These are phyloP conservation scores for Leptinotarsa texana DNA, from an alignment of 1,140 invertebrate species.

Conservation along the genomic window DNA sequence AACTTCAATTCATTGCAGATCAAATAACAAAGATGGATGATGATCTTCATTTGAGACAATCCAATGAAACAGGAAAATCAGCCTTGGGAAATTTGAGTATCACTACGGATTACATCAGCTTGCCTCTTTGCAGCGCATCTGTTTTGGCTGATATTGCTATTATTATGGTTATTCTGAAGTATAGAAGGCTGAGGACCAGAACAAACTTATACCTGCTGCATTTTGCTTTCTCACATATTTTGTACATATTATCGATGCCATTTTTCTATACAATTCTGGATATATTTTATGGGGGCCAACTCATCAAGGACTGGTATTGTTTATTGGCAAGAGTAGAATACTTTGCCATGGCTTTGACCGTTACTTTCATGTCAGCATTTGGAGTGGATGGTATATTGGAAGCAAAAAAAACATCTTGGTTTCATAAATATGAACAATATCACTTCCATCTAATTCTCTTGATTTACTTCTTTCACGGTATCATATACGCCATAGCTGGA, in stretches of 20 bases:
- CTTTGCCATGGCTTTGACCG: conserved; percentile 29
- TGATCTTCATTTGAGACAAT: conserved; percentile 11
- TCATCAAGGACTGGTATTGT: conserved; percentile 26
- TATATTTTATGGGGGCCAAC: conserved; percentile 19
- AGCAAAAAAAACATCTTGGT: neutral
- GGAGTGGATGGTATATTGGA: conserved; percentile 18
- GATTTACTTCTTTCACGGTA: conserved; percentile 11
- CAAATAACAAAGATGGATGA: neutral
- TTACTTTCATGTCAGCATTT: conserved; percentile 29
- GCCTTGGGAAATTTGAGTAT: conserved; percentile 3
- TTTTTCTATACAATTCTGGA: conserved; percentile 26
- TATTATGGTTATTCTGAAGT: conserved; percentile 30
- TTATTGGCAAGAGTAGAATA: conserved; percentile 29
- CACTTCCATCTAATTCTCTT: neutral
- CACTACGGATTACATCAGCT: conserved; percentile 24
- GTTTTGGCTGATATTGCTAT: conserved; percentile 29
- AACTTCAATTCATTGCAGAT: neutral
- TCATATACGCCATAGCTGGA: conserved; percentile 7
- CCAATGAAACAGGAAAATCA: neutral
- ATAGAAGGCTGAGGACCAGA: conserved; percentile 34
- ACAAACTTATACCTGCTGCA: conserved; percentile 36
- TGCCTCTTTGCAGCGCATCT: conserved; percentile 28
- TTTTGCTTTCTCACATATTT: conserved; percentile 31
- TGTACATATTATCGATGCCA: conserved; percentile 23
- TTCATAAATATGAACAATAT: neutral